These are phyloP conservation scores for Hafferia zeledoni DNA, from an alignment of 2,797 vertebrate species.

Conservation along the genomic window DNA sequence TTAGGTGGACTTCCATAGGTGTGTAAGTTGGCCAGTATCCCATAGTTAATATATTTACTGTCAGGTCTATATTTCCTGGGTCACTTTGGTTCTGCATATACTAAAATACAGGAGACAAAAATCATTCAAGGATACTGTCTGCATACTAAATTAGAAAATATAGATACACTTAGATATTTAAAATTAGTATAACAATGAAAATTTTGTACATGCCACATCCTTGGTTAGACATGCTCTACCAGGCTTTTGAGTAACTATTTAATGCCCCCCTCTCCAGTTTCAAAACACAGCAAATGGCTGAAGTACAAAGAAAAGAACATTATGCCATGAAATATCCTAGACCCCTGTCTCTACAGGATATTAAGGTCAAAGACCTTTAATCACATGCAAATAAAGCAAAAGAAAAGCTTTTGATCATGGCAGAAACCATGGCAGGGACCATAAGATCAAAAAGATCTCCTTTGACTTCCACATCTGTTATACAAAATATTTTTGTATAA, in stretches of 20 bases:
- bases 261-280: not conserved
- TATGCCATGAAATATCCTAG: not conserved
- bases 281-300: not conserved
- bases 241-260: not conserved
- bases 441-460: not conserved
- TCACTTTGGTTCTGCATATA: conserved; percentile 84
- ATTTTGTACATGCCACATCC: not conserved
- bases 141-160: not conserved
- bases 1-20: conserved; percentile 82
- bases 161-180: not conserved
- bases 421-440: not conserved
- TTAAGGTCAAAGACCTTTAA: not conserved
- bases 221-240: not conserved
- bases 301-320: not conserved
- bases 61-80: conserved; percentile 81
- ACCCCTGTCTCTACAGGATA: not conserved
- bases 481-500: not conserved
- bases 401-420: not conserved
- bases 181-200: not conserved
- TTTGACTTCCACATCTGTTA: not conserved
- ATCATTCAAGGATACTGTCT: not conserved
- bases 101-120: conserved; percentile 57
- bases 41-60: conserved; percentile 85
- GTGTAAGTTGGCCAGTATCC: conserved; percentile 85
- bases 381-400: not conserved